Conservation (phyloP, 2,113 vertebrate species). For the Antigone vipio region DNA sequence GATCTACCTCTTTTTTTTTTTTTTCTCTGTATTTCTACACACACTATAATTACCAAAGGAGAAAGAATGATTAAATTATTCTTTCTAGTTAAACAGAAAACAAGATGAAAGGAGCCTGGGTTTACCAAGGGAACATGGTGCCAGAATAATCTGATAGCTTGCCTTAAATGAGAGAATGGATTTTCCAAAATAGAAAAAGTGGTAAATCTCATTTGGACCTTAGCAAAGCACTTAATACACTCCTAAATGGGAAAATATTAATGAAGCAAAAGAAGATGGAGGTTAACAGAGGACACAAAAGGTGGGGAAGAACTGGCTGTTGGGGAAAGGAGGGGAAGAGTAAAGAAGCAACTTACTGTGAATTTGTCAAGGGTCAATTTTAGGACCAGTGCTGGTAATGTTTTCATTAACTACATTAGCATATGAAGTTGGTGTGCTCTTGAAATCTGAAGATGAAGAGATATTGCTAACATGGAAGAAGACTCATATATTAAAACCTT, state of each 20-base stretch:
- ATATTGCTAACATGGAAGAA: neutral
- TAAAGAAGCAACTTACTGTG: neutral
- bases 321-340: neutral
- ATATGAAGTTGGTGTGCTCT: neutral
- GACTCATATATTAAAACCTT: neutral
- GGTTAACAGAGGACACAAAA: neutral
- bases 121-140: neutral
- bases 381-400: neutral
- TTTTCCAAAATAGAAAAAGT: constrained; percentile 6
- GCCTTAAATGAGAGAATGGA: neutral
- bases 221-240: neutral
- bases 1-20: neutral
- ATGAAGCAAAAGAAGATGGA: neutral
- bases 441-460: neutral
- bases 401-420: neutral
- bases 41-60: neutral
- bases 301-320: neutral
- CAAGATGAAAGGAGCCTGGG: neutral
- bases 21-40: neutral
- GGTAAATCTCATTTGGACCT: neutral
- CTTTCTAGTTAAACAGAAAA: neutral
- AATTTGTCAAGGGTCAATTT: neutral
- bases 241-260: neutral
- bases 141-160: neutral
- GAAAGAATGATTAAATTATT: neutral